Percentiles rank a stretch among this genome's conserved stretches.
Conservation (phyloP, 1,140 invertebrate genomes). For the Formica exsecta region DNA sequence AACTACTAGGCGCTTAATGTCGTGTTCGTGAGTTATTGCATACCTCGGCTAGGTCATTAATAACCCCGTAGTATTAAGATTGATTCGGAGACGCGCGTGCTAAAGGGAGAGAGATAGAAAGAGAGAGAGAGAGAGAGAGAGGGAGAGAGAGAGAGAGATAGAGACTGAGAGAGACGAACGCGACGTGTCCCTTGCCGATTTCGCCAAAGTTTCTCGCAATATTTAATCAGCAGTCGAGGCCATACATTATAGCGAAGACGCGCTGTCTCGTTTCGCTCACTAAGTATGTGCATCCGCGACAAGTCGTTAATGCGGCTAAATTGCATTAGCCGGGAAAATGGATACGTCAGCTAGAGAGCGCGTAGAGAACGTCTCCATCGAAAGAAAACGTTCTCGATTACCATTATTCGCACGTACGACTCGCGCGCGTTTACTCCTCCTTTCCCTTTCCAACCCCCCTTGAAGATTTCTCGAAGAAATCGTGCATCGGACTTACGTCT, state of each 20-base stretch:
- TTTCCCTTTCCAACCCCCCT: background rate
- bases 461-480: conserved; percentile 23
- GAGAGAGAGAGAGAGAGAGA: background rate
- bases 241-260: conserved; percentile 45
- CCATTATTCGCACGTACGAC: conserved; percentile 52
- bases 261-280: conserved; percentile 37
- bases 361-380: conserved; percentile 19
- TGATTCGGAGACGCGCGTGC: conserved; percentile 65
- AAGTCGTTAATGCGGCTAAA: conserved; percentile 44
- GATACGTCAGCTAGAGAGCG: background rate
- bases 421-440: background rate
- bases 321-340: conserved; percentile 39
- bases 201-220: conserved; percentile 64
- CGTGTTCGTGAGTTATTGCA: conserved; percentile 72
- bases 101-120: background rate
- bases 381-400: conserved; percentile 34
- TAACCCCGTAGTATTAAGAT: conserved; percentile 74
- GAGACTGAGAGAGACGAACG: conserved; percentile 37
- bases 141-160: background rate
- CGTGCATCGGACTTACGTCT: conserved; percentile 31
- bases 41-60: conserved; percentile 68
- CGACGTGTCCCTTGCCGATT: conserved; percentile 42
- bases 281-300: conserved; percentile 6
- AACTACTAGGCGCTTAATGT: conserved; percentile 72
- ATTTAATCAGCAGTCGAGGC: conserved; percentile 54